Evolutionary conservation across 2,113 vertebrate genomes (phyloP), one percentile per base, ranked within the genome.

Genomic region (Neolamprologus kungweensis): DNA sequence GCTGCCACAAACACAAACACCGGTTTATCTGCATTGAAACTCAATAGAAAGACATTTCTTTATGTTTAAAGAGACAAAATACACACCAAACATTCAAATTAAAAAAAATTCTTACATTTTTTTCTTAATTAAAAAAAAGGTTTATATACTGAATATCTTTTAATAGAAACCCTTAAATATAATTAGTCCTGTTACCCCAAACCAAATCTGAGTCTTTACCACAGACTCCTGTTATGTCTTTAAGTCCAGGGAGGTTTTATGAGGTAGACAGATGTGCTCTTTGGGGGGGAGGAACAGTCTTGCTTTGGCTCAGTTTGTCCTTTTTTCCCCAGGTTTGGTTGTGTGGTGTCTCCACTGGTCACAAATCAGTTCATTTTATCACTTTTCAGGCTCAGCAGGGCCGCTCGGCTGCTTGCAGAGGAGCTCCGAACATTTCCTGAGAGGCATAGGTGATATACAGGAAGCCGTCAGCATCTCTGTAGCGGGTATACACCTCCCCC

Each of bases 371-470:
- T 88, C 50, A 14, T 86, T 58, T 31, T 0, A 40, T 75, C 13
- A 65, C 5, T 40, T 17, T 23, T 47, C 31, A 9, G 45, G 14
- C 60, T 95, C 95, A 92, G 91, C 88, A 45, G 19, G 87, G 87
- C 9, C 19, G 28, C 12, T 57, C n/a, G 21, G 23, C 53, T 19
- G 82, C 45, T 2, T 58, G 50, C 17, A 47, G 84, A 78, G 88
- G 81, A 1, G 95, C 95, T 40, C 96, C 97, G 4, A 97, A 98
- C 94, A 96, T 96, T 65, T 97, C 97, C 91, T 97, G 97, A 1
- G 97, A 97, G 85, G 96, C 96, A 11, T 97, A 97, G 10, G 96
- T 96, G 94, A 97, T 94, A 92, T 97, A 97, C 26, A 98, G 96
- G 93, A 97, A 98, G 54, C 97, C 97, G 6, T 97, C 97, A 0